Evolutionary conservation across 2,797 vertebrate species (phyloP).

Genomic region (Sebastiscus tertius): DNA sequence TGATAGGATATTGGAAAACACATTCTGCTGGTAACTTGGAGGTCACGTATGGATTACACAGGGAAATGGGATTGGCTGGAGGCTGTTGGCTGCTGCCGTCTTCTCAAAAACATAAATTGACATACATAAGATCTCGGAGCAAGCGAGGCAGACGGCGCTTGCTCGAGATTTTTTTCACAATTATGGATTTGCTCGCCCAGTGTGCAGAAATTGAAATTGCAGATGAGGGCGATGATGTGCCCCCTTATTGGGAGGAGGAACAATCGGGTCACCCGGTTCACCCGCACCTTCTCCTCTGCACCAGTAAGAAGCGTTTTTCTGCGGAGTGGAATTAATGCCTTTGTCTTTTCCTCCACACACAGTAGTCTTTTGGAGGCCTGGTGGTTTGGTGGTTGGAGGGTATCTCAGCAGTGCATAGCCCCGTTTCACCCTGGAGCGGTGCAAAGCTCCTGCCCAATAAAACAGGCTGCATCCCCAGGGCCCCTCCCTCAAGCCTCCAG

Average conservation of each 20-base stretch:
- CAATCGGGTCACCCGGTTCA: slow-evolving; percentile 54
- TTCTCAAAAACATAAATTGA: slow-evolving; percentile 73
- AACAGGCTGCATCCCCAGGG: slow-evolving; percentile 82
- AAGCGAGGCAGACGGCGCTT: slow-evolving; percentile 40
- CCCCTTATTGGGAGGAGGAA: slow-evolving; percentile 30
- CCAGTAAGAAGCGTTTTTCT: slow-evolving; percentile 35
- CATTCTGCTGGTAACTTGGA: slow-evolving; percentile 63
- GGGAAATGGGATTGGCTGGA: slow-evolving; percentile 68
- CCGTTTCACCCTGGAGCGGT: slow-evolving; percentile 80
- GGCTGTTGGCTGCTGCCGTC: slow-evolving; percentile 55
- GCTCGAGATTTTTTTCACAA: slow-evolving; percentile 62
- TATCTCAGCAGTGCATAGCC: slow-evolving; percentile 79
- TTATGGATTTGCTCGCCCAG: slow-evolving; percentile 69
- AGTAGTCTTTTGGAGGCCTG: slow-evolving; percentile 60
- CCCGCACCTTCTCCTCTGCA: slow-evolving; percentile 37
- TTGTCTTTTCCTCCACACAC: slow-evolving; percentile 68
- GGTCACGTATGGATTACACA: slow-evolving; percentile 76
- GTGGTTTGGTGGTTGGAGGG: slow-evolving; percentile 76
- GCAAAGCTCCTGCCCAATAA: slow-evolving; percentile 86
- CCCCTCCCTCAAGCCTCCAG: slow-evolving; percentile 84
- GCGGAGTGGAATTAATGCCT: slow-evolving; percentile 62
- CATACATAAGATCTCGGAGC: slow-evolving; percentile 48
- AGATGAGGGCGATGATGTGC: slow-evolving; percentile 55
- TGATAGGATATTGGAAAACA: slow-evolving; percentile 75
- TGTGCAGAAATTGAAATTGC: slow-evolving; percentile 63